These are phyloP conservation scores for Bos taurus DNA, from an alignment of 2,113 vertebrate species.

Conservation along the genomic window DNA sequence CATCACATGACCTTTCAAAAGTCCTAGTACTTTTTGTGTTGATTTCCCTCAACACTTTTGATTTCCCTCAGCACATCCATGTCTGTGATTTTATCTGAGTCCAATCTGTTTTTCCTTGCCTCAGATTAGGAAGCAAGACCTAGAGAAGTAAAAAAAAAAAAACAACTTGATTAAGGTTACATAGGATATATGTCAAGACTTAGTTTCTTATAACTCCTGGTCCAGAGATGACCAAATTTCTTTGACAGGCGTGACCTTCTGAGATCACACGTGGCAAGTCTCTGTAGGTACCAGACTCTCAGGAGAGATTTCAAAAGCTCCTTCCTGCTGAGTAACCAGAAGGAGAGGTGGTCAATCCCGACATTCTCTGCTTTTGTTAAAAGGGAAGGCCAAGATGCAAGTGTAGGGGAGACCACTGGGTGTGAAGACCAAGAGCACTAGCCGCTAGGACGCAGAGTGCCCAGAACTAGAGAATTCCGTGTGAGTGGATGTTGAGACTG, in stretches of 20 bases:
- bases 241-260: background rate
- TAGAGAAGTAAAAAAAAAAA: background rate
- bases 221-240: background rate
- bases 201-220: background rate
- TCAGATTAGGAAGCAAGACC: background rate
- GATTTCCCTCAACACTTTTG: background rate
- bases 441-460: too few relatives aligned
- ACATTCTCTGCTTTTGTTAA: background rate
- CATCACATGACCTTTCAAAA: background rate
- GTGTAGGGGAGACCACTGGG: background rate
- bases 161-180: background rate
- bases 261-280: background rate
- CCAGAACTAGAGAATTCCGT: background rate
- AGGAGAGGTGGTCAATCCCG: background rate
- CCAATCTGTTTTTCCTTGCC: background rate
- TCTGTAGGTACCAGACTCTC: background rate
- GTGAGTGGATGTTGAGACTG: background rate
- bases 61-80: background rate
- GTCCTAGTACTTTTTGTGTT: background rate
- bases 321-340: background rate
- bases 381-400: background rate
- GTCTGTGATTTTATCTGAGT: background rate
- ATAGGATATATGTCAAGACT: background rate
- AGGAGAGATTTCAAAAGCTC: background rate
- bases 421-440: background rate